Percentiles rank a stretch among this genome's conserved stretches.
phyloP scores from a whole-genome alignment of 1,140 invertebrate species.

The Solenopsis invicta region DNA sequence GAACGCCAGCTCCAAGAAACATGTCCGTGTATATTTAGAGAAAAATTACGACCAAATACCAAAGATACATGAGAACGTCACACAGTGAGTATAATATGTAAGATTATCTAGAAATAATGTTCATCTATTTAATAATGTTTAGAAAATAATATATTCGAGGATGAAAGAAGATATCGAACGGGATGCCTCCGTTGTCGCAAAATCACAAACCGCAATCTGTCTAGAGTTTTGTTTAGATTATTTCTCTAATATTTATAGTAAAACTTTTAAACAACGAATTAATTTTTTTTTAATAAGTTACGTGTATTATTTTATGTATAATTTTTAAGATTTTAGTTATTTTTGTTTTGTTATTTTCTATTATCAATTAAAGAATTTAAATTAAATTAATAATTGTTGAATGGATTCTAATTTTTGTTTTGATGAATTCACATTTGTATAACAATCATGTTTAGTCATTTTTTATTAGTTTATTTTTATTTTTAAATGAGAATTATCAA shows the following conservation, averaged over 20 bases:
- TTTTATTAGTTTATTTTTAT: background rate
- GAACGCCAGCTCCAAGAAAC: conserved; percentile 71
- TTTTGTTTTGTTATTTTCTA: conserved; percentile 37
- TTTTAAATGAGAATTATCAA: background rate
- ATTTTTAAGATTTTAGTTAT: conserved; percentile 31
- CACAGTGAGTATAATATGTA: conserved; percentile 81
- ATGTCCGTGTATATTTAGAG: conserved; percentile 80
- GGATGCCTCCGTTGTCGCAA: conserved; percentile 21
- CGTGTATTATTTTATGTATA: conserved; percentile 3
- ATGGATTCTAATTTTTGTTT: conserved; percentile 36
- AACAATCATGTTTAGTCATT: conserved; percentile 10
- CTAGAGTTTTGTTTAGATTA: conserved; percentile 35
- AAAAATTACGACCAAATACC: conserved; percentile 85
- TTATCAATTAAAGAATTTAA: conserved; percentile 22
- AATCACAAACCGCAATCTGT: conserved; percentile 6
- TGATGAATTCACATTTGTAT: background rate
- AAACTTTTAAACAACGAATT: conserved; percentile 45
- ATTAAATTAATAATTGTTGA: conserved; percentile 14
- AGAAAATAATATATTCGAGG: conserved; percentile 31
- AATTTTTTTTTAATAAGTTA: conserved; percentile 11
- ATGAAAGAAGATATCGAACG: conserved; percentile 43
- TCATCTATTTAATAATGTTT: conserved; percentile 52
- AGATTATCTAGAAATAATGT: conserved; percentile 75
- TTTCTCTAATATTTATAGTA: conserved; percentile 41
- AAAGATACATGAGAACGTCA: conserved; percentile 86